Evolutionary conservation across 2,888 invertebrate genomes (phyloP).

Genomic region (Sarcophaga subvicina): DNA sequence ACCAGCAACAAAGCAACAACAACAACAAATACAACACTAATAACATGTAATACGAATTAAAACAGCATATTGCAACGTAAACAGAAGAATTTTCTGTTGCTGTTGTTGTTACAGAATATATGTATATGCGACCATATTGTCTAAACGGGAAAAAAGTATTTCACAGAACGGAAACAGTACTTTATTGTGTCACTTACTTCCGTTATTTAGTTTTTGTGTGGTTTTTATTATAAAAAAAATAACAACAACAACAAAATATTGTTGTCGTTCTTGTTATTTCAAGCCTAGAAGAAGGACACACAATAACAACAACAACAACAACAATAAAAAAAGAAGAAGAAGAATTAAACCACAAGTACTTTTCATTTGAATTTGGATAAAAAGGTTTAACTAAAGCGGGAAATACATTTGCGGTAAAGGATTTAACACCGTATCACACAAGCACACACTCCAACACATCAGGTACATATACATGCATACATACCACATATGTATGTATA

Average conservation of each 20-base stretch:
- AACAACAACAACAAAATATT: neutral
- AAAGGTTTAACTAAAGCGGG: too few species aligned
- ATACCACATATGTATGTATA: too few species aligned
- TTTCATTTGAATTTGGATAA: too few species aligned
- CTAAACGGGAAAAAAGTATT: conserved; percentile 18
- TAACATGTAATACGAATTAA: neutral
- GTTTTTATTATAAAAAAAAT: conserved; percentile 5
- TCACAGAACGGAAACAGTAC: conserved; percentile 65
- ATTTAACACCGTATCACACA: too few species aligned
- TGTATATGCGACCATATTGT: conserved; percentile 1
- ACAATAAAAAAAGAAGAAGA: neutral
- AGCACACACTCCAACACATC: too few species aligned
- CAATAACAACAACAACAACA: neutral
- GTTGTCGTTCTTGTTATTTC: conserved; percentile 43
- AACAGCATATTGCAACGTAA: neutral
- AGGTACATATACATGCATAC: too few species aligned
- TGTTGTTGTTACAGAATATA: conserved; percentile 23
- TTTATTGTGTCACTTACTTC: conserved; percentile 69
- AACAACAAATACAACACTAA: conserved; percentile 7
- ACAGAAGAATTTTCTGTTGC: neutral
- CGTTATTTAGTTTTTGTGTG: conserved; percentile 68
- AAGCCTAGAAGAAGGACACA: neutral
- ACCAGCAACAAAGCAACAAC: conserved; percentile 27
- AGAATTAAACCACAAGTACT: neutral
- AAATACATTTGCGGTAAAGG: too few species aligned